Percentiles rank a stretch among this genome's conserved stretches.
Conservation (phyloP, 2,797 vertebrate genomes). For the Chelon auratus region DNA sequence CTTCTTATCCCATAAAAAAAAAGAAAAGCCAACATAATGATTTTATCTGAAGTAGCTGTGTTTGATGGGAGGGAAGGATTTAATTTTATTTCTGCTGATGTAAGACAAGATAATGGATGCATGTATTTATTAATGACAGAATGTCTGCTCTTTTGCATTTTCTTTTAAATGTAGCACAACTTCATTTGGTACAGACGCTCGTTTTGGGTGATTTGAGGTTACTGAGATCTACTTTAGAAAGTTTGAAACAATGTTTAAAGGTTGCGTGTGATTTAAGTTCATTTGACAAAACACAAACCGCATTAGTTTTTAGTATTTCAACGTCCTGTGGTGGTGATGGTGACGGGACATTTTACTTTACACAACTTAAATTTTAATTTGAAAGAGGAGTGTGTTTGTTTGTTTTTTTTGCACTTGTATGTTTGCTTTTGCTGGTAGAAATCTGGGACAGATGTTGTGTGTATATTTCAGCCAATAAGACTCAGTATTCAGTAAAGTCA, state of each 20-base stretch:
- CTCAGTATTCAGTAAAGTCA: slow-evolving; percentile 69
- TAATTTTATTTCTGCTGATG: slow-evolving; percentile 64
- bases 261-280: slow-evolving; percentile 53
- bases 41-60: slow-evolving; percentile 50
- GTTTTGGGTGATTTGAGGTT: slow-evolving; percentile 50
- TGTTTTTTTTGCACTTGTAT: slow-evolving; percentile 40
- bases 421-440: slow-evolving; percentile 61
- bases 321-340: slow-evolving; percentile 15
- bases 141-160: slow-evolving; percentile 67
- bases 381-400: slow-evolving; percentile 67
- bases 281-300: slow-evolving; percentile 37
- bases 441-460: slow-evolving; percentile 50
- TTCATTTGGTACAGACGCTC: slow-evolving; percentile 56
- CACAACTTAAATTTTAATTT: slow-evolving; percentile 35
- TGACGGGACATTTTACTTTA: slow-evolving; percentile 41
- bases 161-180: slow-evolving; percentile 57
- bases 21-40: slow-evolving; percentile 26
- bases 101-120: slow-evolving; percentile 70
- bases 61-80: slow-evolving; percentile 24
- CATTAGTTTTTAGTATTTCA: slow-evolving; percentile 48
- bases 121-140: slow-evolving; percentile 85
- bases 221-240: slow-evolving; percentile 33
- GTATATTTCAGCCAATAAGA: slow-evolving; percentile 67
- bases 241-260: slow-evolving; percentile 33
- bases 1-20: slow-evolving; percentile 38